Percentiles rank a stretch among this genome's conserved stretches.
phyloP scores from a whole-genome alignment of 2,113 vertebrate genomes.

The Odobenus rosmarus region DNA sequence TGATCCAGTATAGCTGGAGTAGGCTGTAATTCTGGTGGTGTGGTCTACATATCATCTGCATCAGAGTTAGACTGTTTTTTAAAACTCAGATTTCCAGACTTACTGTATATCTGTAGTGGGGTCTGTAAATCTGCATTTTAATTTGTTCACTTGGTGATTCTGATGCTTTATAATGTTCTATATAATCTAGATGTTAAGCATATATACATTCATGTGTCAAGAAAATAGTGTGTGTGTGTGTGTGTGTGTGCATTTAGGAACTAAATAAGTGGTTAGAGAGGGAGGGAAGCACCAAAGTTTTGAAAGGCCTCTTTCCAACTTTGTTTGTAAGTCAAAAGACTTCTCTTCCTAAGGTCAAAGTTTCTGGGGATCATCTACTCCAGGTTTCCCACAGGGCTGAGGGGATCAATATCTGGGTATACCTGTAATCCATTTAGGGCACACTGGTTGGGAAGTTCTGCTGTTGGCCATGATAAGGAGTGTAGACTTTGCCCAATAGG shows the following conservation, averaged over 20 bases:
- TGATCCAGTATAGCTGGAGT: background rate
- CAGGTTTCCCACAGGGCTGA: background rate
- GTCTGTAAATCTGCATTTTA: slow-evolving; percentile 30
- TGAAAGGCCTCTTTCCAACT: background rate
- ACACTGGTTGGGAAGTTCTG: background rate
- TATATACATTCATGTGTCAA: background rate
- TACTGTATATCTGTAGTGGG: background rate
- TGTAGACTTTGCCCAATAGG: background rate
- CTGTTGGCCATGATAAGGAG: background rate
- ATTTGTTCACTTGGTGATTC: slow-evolving; percentile 29
- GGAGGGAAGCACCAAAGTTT: background rate
- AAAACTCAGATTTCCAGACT: background rate
- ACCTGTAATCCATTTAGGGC: background rate
- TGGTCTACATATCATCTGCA: background rate
- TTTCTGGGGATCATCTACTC: background rate
- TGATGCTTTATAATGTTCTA: slow-evolving; percentile 9
- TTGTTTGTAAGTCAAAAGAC: slow-evolving; percentile 5
- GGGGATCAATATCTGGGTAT: background rate
- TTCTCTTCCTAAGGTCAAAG: background rate
- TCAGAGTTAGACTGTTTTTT: slow-evolving; percentile 30
- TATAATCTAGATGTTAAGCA: background rate
- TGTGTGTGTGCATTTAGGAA: background rate
- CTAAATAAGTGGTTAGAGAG: background rate
- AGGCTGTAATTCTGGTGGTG: background rate
- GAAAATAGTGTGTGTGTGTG: background rate